phyloP scores from a whole-genome alignment of 2,113 vertebrate species.

The Fukomys damarensis region DNA sequence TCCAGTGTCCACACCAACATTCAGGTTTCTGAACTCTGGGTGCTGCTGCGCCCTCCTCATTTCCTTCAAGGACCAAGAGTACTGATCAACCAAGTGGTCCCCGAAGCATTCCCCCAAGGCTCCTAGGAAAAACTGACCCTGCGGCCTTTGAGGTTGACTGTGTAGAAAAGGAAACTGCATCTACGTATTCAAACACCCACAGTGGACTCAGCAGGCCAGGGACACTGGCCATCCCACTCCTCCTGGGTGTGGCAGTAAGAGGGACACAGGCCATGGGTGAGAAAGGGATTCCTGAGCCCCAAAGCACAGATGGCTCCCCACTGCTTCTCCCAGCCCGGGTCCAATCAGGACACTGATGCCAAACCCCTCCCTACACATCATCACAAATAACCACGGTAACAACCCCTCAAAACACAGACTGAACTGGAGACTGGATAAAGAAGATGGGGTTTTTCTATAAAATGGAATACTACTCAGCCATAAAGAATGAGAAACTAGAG shows the following conservation, averaged over 20 bases:
- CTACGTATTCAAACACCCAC: background rate
- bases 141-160: background rate
- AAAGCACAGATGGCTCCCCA: background rate
- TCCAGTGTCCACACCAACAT: background rate
- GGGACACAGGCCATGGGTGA: background rate
- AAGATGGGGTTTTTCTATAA: too few species aligned
- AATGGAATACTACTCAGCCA: too few species aligned
- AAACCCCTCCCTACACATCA: background rate
- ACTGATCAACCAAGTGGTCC: background rate
- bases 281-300: background rate
- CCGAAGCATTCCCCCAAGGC: background rate
- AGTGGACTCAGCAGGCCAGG: background rate
- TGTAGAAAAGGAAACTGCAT: background rate
- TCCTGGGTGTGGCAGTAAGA: background rate
- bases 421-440: too few species aligned
- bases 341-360: background rate
- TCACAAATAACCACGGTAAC: background rate
- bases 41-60: background rate
- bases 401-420: background rate
- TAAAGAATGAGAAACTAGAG: too few species aligned
- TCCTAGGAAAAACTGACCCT: background rate
- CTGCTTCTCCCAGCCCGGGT: background rate
- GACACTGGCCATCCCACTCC: background rate
- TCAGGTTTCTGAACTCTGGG: background rate
- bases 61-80: background rate